Base-by-base conservation (phyloP, 2,888 invertebrate genomes). In the Pherbina coryleti region DNA sequence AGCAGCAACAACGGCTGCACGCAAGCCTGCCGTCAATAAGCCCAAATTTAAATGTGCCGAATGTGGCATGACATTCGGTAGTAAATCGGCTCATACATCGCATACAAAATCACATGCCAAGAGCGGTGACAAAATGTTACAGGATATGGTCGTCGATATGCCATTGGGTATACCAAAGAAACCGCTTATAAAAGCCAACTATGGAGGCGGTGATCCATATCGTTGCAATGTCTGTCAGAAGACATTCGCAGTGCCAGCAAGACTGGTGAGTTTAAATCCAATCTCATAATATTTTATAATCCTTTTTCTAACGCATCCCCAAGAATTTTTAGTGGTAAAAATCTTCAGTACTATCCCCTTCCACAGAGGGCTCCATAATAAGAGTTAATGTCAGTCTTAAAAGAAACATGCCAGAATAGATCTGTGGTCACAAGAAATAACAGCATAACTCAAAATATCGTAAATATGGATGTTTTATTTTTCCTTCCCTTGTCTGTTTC, bases 161-260 rank as follows among this genome's bases (percentile, higher is more conserved):
- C 84, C 86, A 4, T 25, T 86, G 79, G 87, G 85, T 80, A 86
- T 87, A 80, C 88, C 85, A 84, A 90, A 88, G 81, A 85, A 87
- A 73, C 88, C 89, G 49, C 87, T 86, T 79, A 86, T 88, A 17
- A 88, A 86, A 31, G 62, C 62, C 22, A 85, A 82, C 62, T 85
- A 84, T 25, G 85, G 83, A 22, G 88, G 89, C 25, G 90, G 90
- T 37, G 96, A 96, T 90, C 95, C 96, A 28, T 96, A 96, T 90
- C 93, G 94, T 81, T 97, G 97, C 90, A 95, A 96, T 90, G 96
- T 96, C 83, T 97, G 97, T 89, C 93, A 95, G 84, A 97, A 97
- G 89, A 96, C 96, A 17, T 97, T 97, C 88, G 96, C 97, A 60
- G 96, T 97, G 73, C 97, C 97, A 34, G 97, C 97, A 75, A 92